Base-by-base conservation (phyloP, 1,140 invertebrate species). In the Listronotus bonariensis region DNA sequence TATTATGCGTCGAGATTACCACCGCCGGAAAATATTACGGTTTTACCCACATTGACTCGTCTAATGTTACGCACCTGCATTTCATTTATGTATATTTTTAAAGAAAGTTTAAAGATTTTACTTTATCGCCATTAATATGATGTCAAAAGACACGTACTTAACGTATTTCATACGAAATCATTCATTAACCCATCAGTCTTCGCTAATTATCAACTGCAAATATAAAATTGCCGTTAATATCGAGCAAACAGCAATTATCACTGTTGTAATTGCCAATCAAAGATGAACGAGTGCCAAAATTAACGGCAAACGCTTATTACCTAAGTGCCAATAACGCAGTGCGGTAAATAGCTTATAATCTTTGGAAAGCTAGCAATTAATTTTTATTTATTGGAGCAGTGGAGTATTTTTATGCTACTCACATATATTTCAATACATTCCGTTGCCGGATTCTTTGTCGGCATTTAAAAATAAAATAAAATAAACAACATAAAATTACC, bases 241-340 rank as follows among this genome's bases (percentile, higher is more conserved):
- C 18, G 18, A 20, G 18, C 45, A 20, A 17, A 48, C 45, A 18
- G 45, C 18, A 48, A 48, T 48, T 48, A 48, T 48, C 45, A 48
- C 45, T 48, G 41, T 42, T 48, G 45, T 48, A 48, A 48, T 48
- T 48, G 45, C n/a, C 45, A 48, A 48, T 48, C 45, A 48, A 48
- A 18, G 11, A 20, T 48, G 45, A 48, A 18, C n/a, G 14, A 48
- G 45, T 48, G 18, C 45, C 18, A 48, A 18, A 48, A 17, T 15
- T 48, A 48, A 48, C 45, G 45, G 41, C 41, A 17, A n/a, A 42
- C 41, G 41, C 15, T 42, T 42, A 42, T 42, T 42, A 42, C 41
- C 41, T 26, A 42, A 42, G 41, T 42, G 41, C 41, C 41, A 42
- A 42, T 42, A 42, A 42, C 15, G 11, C 41, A 26, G 20, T 5